phyloP scores from a whole-genome alignment of 2,888 invertebrate species.

The Chrysotoxum bicinctum region DNA sequence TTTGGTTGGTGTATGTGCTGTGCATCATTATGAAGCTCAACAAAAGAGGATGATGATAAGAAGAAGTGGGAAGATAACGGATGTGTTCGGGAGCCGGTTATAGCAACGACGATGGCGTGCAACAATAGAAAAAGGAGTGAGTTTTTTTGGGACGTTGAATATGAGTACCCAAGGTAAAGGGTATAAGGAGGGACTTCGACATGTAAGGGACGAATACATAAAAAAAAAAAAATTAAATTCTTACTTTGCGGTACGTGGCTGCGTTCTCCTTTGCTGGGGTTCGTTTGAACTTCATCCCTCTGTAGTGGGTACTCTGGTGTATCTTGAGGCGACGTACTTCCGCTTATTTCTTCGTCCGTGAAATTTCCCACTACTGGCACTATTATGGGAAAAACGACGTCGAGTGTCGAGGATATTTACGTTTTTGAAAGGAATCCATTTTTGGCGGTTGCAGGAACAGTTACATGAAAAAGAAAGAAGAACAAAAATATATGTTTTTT shows the following conservation, averaged over 20 bases:
- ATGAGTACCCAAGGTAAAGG: constrained; percentile 22
- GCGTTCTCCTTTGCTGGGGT: constrained; percentile 83
- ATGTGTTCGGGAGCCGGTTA: constrained; percentile 40
- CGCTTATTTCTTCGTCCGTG: constrained; percentile 84
- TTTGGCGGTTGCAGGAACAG: constrained; percentile 29
- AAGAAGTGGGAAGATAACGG: constrained; percentile 55
- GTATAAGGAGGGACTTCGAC: constrained; percentile 52
- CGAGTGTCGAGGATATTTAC: constrained; percentile 46
- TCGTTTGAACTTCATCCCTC: constrained; percentile 86
- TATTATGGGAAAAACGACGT: constrained; percentile 74
- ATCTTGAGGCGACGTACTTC: constrained; percentile 81
- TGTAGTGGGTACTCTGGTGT: constrained; percentile 86
- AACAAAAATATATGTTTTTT: constrained; percentile 49
- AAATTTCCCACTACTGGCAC: constrained; percentile 85
- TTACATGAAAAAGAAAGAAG: constrained; percentile 33
- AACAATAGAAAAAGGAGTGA: constrained; percentile 60
- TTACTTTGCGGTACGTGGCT: constrained; percentile 81
- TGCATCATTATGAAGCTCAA: constrained; percentile 67
- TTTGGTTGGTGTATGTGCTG: constrained; percentile 51
- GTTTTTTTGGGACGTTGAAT: constrained; percentile 13
- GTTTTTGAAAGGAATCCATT: constrained; percentile 56
- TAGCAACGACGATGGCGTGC: constrained; percentile 37
- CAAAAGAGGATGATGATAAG: constrained; percentile 58
- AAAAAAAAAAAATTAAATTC: constrained; percentile 47
- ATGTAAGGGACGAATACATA: constrained; percentile 14